Evolutionary conservation across 2,797 vertebrate species (phyloP).

Genomic region (Poeciliopsis paucimaculata): DNA sequence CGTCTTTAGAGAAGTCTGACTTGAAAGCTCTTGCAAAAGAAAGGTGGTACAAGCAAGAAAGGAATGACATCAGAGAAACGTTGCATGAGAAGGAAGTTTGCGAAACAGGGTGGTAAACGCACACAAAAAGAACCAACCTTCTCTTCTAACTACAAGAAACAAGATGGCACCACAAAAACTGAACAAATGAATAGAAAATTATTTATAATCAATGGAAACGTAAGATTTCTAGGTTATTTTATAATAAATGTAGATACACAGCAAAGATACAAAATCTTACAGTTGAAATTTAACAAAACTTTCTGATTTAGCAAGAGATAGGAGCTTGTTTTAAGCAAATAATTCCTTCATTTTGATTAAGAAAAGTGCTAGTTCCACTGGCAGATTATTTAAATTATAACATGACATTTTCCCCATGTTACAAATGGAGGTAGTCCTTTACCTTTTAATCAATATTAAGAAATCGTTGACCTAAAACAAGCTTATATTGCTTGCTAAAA

Average conservation of each 20-base stretch:
- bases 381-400: too few relatives aligned
- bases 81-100: slow-evolving; percentile 10
- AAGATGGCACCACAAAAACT: neutral
- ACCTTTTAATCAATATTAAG: too few relatives aligned
- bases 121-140: neutral
- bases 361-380: too few relatives aligned
- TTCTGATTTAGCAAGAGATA: too few relatives aligned
- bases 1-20: slow-evolving; percentile 2
- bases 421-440: too few relatives aligned
- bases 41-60: slow-evolving; percentile 5
- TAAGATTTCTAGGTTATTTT: neutral
- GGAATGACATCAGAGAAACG: slow-evolving; percentile 19
- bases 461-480: too few relatives aligned
- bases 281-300: too few relatives aligned
- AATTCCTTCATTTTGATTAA: too few relatives aligned
- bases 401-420: too few relatives aligned
- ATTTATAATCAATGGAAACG: neutral
- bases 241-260: neutral
- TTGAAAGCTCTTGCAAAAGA: slow-evolving; percentile 4
- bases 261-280: too few relatives aligned
- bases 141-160: slow-evolving; percentile 1
- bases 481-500: too few relatives aligned
- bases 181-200: neutral
- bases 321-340: too few relatives aligned
- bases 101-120: neutral